These are phyloP conservation scores for Amblyopsis rosae DNA, from an alignment of 2,113 vertebrate genomes.

Conservation along the genomic window DNA sequence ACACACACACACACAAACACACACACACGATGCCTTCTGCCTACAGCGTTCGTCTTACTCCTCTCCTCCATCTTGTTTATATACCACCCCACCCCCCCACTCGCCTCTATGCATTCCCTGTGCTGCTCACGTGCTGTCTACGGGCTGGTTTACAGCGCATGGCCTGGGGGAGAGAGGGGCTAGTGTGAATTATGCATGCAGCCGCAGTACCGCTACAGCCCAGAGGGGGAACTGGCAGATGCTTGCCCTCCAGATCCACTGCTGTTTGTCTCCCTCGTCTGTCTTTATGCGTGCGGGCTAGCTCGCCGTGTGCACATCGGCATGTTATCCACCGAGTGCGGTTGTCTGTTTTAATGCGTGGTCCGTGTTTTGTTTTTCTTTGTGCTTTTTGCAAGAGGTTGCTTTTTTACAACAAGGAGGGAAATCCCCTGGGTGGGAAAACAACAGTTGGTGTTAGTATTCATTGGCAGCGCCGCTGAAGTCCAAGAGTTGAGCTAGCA, in stretches of 20 bases:
- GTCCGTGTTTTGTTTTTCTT: not conserved
- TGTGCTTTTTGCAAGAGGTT: slow-evolving; percentile 4
- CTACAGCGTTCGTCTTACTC: slow-evolving; percentile 26
- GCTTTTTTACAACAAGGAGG: slow-evolving; percentile 10
- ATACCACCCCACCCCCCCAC: no score
- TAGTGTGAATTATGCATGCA: slow-evolving; percentile 70
- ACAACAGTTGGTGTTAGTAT: slow-evolving; percentile 7
- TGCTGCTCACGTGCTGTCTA: slow-evolving; percentile 54
- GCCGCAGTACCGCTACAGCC: slow-evolving; percentile 50
- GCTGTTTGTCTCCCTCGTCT: slow-evolving; percentile 53
- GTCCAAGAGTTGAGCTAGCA: not conserved
- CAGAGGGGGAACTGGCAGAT: slow-evolving; percentile 63
- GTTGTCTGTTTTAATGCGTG: slow-evolving; percentile 20
- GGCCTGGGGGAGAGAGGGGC: slow-evolving; percentile 62
- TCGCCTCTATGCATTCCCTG: not conserved
- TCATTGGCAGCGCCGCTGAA: not conserved
- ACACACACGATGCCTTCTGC: slow-evolving; percentile 3
- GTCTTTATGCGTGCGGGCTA: slow-evolving; percentile 34
- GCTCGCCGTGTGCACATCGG: slow-evolving; percentile 21
- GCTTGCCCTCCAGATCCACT: slow-evolving; percentile 64
- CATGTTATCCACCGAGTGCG: slow-evolving; percentile 26
- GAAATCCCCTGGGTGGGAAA: not conserved
- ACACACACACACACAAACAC: not conserved
- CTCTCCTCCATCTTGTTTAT: no score
- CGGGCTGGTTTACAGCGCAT: slow-evolving; percentile 65